Evolutionary conservation across 2,888 invertebrate genomes (phyloP), one percentile per base, ranked within the genome.

Genomic region (Arctia plantaginis): DNA sequence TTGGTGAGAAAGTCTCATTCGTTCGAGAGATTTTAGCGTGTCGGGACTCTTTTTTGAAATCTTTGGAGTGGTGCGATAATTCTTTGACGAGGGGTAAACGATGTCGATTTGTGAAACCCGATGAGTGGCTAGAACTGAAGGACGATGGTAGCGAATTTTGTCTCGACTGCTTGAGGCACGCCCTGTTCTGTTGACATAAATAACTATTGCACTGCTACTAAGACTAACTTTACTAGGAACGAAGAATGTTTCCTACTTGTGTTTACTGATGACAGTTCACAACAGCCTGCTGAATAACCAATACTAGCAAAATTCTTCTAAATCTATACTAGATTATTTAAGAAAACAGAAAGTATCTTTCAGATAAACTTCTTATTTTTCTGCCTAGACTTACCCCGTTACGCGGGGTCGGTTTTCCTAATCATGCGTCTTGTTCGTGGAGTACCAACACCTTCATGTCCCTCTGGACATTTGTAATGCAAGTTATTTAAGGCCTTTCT

Each of bases 61-160:
- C 96, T 62, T 85, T 96, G 87, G 96, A 96, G 84, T 95, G 94
- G 93, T 95, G 93, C 83, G 96, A 96, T 83, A 95, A 95, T 81
- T 94, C 96, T 20, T 89, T 96, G 76, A 94, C 94, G 30, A 91
- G 95, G 82, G 90, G 91, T 76, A 95, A 93, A 90, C 93, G 90
- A 77, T 94, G 91, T 86, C 91, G 92, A 71, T 82, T 87, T 51
- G 87, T 95, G 74, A 94, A 91, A 88, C 90, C 89, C 75, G 95
- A 95, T 83, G 93, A 94, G 79, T 95, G 95, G 95, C 88, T 93
- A 79, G 93, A 93, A 82, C 88, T 93, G 80, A 87, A 90, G 81
- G 90, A 88, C 80, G 92, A 93, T 82, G 94, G 95, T 95, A 95
- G 86, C 87, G 81, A 81, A 75, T 75, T 75, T 66, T 66, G 41